Percentiles rank a stretch among this genome's conserved stretches.
phyloP scores from a whole-genome alignment of 2,888 invertebrate species.

The Erebia epiphron region DNA sequence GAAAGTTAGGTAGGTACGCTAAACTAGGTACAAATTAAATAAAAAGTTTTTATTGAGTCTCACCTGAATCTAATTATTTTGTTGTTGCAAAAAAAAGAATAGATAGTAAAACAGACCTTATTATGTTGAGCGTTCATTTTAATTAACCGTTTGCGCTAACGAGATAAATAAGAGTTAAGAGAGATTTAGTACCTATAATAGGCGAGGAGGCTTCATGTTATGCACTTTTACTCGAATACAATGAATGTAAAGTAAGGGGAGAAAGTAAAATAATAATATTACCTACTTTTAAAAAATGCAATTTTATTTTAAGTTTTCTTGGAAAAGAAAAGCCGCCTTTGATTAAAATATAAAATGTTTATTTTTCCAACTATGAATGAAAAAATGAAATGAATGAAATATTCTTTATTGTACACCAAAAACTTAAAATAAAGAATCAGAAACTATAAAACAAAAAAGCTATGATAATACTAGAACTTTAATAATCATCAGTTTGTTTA shows the following conservation, averaged over 20 bases:
- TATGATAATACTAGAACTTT: too few species aligned
- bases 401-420: too few species aligned
- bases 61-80: not conserved
- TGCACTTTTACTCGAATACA: constrained; percentile 1
- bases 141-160: not conserved
- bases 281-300: not conserved
- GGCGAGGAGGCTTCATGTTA: not conserved
- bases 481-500: too few species aligned
- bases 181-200: not conserved
- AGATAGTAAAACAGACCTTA: not conserved
- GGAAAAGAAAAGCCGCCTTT: too few species aligned
- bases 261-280: not conserved
- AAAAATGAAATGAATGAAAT: too few species aligned
- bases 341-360: too few species aligned
- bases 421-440: too few species aligned
- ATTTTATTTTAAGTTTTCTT: not conserved
- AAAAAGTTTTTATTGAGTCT: too few species aligned
- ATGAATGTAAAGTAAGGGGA: not conserved
- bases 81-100: not conserved
- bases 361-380: too few species aligned
- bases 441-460: too few species aligned
- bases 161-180: not conserved
- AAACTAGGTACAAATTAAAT: too few species aligned
- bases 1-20: too few species aligned
- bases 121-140: not conserved